Evolutionary conservation across 2,113 vertebrate species (phyloP), one percentile per base, ranked within the genome.

Genomic region (Pelecanus crispus): DNA sequence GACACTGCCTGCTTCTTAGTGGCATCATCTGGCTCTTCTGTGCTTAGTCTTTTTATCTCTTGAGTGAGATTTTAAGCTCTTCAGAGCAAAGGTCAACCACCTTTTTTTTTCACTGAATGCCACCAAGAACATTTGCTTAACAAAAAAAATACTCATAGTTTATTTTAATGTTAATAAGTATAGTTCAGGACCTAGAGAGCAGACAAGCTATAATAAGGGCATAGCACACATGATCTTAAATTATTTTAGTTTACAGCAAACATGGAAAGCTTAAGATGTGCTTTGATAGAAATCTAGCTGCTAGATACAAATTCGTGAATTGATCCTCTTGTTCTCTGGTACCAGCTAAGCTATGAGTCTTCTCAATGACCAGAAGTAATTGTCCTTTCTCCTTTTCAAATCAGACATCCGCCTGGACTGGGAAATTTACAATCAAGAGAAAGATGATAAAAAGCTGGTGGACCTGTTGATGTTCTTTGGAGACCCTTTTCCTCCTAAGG

Each of bases 341-440:
- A 25, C 36, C 40, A 65, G 0, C 25, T 36, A 80, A 66, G 31
- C 42, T 25, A 11, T 3, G 45, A 66, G 36, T 63, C 36, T 32
- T 89, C 63, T 83, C 67, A 34, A 2, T 38, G 80, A 50, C 14
- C 29, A 34, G 22, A 49, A 67, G 1, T 17, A 62, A 71, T n/a
- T 77, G 47, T 59, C 14, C 36, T 74, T 45, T 58, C 52, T 52
- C 32, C 73, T 87, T 66, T 92, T 22, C 58, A 40, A 58, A 83
- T 24, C 94, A 99, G 99, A 99, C 81, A 99, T 99, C 82, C 98
- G 99, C 22, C 73, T 99, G 95, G 98, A 99, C 97, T 99, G 98
- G 99, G 95, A 99, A 94, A 98, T 97, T 10, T 99, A 98, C 32
- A 97, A 98, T 71, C 74, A 97, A 3, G 98, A 99, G 32, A 63